Base-by-base conservation (phyloP, 2,797 vertebrate genomes). In the Channallabes apus region DNA sequence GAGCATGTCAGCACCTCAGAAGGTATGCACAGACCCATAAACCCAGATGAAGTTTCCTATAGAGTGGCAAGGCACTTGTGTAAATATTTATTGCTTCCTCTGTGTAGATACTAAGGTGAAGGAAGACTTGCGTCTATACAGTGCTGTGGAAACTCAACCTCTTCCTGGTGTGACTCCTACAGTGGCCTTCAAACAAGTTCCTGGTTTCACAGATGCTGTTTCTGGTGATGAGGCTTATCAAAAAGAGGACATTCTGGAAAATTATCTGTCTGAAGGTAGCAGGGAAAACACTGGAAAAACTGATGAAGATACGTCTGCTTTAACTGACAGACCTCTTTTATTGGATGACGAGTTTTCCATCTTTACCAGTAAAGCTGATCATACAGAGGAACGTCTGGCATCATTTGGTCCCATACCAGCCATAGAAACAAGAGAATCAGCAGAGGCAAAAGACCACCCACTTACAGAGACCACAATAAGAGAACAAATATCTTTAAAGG, bases 61-160 rank as follows among this genome's bases (percentile, higher is more conserved):
- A 24, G 79, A 9, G 2, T 77, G 56, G 3, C 62, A 38, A 27
- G 35, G 51, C 9, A 32, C 11, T 59, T 62, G n/a, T 11, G 18
- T 73, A 46, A 81, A 79, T 38, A 54, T 17, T 86, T 38, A 68
- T 24, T 29, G 83, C 11, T 7, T 4, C 61, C 1, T 61, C 69
- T 89, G 29, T 78, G 51, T 72, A 88, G 83, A 85, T 41, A 5
- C 62, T 62, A 68, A 61, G 32, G 80, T 82, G 54, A 64, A 80
- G 7, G 92, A 94, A 64, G 91, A 87, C 86, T 86, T 94, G 83
- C 22, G 93, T 80, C 79, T 90, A 24, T 87, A 91, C 71, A 91
- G 92, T 72, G 84, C 14, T 68, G 62, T 89, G 61, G 88, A 88
- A 86, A 87, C 78, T 83, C 56, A 78, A 75, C 0, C 72, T 75